Percentiles rank a stretch among this genome's conserved stretches.
Conservation (phyloP, 1,140 invertebrate species). For the Drosophila equinoxialis region DNA sequence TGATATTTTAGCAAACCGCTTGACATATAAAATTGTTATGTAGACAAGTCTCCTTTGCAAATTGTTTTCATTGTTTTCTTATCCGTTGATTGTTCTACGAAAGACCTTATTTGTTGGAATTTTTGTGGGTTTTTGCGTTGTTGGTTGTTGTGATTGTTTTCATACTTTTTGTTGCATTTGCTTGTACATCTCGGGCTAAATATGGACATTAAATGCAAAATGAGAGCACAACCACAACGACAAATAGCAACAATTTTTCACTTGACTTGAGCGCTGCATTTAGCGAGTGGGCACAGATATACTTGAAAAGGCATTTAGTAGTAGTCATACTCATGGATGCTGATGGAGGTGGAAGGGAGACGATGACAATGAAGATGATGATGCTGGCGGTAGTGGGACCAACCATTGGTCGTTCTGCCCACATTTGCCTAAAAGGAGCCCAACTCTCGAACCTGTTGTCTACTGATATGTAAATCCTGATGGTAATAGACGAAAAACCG, state of each 20-base stretch:
- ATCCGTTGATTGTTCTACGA: not conserved
- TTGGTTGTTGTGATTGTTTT: constrained; percentile 48
- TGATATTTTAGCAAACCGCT: too few relatives aligned
- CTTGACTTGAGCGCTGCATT: constrained; percentile 73
- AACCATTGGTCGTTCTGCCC: constrained; percentile 48
- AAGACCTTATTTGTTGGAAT: constrained; percentile 10
- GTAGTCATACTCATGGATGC: constrained; percentile 5
- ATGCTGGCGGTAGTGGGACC: constrained; percentile 3
- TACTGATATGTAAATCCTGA: constrained; percentile 82
- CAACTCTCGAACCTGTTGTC: constrained; percentile 69
- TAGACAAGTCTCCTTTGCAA: not conserved
- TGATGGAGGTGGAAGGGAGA: not conserved
- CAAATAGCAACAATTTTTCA: constrained; percentile 78
- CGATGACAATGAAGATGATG: not conserved
- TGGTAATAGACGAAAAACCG: constrained; percentile 72
- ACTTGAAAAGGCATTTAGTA: constrained; percentile 53
- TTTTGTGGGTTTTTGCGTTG: not conserved
- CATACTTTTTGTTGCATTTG: constrained; percentile 39
- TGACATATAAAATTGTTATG: too few relatives aligned
- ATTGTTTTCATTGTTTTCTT: not conserved
- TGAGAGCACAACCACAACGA: constrained; percentile 70
- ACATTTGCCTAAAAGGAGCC: constrained; percentile 72
- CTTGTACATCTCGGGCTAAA: constrained; percentile 56
- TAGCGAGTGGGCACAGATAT: constrained; percentile 57
- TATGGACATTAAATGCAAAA: constrained; percentile 78